phyloP scores from a whole-genome alignment of 2,888 invertebrate species.

The Polia nebulosa region DNA sequence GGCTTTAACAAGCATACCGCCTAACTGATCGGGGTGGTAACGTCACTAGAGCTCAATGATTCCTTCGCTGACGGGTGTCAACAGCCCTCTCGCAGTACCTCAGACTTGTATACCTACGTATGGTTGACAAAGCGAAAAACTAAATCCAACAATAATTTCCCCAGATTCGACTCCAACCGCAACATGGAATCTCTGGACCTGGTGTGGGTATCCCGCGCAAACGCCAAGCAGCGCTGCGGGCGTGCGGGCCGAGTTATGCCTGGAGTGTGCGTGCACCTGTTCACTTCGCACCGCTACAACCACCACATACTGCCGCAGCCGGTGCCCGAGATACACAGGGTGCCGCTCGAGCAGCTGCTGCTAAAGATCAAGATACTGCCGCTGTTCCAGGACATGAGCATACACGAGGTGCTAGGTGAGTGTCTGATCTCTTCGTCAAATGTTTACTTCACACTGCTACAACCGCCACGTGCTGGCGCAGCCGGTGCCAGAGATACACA shows the following conservation, averaged over 20 bases:
- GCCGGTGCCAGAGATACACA: slow-evolving; percentile 97
- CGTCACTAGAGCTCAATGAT: no score
- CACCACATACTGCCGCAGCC: slow-evolving; percentile 94
- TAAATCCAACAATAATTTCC: background rate
- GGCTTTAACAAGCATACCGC: no score
- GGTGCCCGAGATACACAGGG: slow-evolving; percentile 97
- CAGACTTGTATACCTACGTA: no score
- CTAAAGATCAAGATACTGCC: slow-evolving; percentile 94
- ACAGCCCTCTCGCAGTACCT: background rate
- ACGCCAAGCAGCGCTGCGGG: slow-evolving; percentile 97
- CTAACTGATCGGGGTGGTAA: no score
- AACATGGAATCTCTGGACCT: slow-evolving; percentile 97
- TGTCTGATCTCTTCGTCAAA: slow-evolving; percentile 85
- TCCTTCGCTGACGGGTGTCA: background rate
- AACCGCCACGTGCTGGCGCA: slow-evolving; percentile 93
- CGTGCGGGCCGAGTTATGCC: slow-evolving; percentile 97
- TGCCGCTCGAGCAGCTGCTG: slow-evolving; percentile 96
- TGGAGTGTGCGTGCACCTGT: slow-evolving; percentile 97
- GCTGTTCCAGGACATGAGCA: slow-evolving; percentile 84
- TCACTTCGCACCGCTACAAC: slow-evolving; percentile 93
- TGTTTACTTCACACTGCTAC: slow-evolving; percentile 95
- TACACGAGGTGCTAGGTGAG: slow-evolving; percentile 90
- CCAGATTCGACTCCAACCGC: slow-evolving; percentile 94
- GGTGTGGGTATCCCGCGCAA: slow-evolving; percentile 97
- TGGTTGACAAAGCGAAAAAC: background rate